These are phyloP conservation scores for Sclerodermus sp. DNA, from an alignment of 2,888 invertebrate species.

Conservation along the genomic window DNA sequence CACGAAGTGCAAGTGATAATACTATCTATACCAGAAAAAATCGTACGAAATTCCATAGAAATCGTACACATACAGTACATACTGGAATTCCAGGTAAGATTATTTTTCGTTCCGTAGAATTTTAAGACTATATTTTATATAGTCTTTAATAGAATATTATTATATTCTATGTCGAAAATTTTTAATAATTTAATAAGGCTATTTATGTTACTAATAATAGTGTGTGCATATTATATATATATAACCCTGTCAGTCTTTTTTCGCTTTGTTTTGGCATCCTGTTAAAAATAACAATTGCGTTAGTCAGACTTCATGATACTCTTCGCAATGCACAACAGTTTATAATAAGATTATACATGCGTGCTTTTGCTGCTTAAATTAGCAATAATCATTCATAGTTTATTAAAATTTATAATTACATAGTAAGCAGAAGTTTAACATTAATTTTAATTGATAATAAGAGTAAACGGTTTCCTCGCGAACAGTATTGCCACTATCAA, in stretches of 20 bases:
- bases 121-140: not conserved
- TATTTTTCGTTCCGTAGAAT: not conserved
- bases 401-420: not conserved
- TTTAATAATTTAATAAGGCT: constrained; percentile 8
- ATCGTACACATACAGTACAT: constrained; percentile 40
- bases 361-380: not conserved
- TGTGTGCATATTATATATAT: constrained; percentile 33
- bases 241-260: constrained; percentile 35
- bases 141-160: not conserved
- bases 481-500: constrained; percentile 53
- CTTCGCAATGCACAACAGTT: constrained; percentile 4
- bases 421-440: constrained; percentile 8
- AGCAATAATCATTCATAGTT: not conserved
- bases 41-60: constrained; percentile 43
- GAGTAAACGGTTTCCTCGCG: constrained; percentile 37
- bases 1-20: constrained; percentile 57
- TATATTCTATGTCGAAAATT: not conserved
- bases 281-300: constrained; percentile 43
- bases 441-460: constrained; percentile 29
- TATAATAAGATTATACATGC: constrained; percentile 8
- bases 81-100: constrained; percentile 50
- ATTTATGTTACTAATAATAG: constrained; percentile 30
- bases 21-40: constrained; percentile 50
- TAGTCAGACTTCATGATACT: constrained; percentile 11
- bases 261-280: constrained; percentile 36